phyloP scores from a whole-genome alignment of 1,140 invertebrate genomes.

The Drosophila ambigua region DNA sequence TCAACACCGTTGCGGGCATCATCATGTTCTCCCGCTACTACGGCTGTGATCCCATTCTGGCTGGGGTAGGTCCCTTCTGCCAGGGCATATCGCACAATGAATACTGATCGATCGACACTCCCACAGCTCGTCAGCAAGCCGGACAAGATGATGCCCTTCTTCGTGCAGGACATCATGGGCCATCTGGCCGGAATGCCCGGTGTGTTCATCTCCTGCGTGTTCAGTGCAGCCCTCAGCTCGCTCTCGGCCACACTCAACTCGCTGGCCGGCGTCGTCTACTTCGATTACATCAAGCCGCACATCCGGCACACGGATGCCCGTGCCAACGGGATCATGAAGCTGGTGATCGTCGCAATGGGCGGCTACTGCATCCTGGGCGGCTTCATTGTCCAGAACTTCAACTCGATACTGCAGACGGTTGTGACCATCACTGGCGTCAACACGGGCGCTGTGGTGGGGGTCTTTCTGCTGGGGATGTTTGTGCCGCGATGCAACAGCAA shows the following conservation, averaged over 20 bases:
- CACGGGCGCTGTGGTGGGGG: slow-evolving; percentile 88
- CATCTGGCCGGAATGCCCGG: slow-evolving; percentile 87
- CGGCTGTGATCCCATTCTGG: slow-evolving; percentile 89
- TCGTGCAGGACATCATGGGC: slow-evolving; percentile 87
- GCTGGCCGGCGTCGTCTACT: slow-evolving; percentile 90
- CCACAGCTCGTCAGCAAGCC: slow-evolving; percentile 81
- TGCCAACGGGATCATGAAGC: slow-evolving; percentile 87
- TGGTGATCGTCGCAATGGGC: slow-evolving; percentile 86
- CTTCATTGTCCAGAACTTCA: slow-evolving; percentile 87
- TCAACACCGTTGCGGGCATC: slow-evolving; percentile 88
- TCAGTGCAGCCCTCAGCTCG: slow-evolving; percentile 89
- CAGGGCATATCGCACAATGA: background rate
- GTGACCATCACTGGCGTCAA: slow-evolving; percentile 87
- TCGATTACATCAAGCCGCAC: slow-evolving; percentile 88
- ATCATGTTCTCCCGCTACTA: slow-evolving; percentile 90
- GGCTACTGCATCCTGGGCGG: slow-evolving; percentile 86
- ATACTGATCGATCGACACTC: background rate
- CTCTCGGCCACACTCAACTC: slow-evolving; percentile 90
- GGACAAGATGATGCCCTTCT: slow-evolving; percentile 86
- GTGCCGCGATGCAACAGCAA: slow-evolving; percentile 87
- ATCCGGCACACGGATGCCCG: slow-evolving; percentile 85
- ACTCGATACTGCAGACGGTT: slow-evolving; percentile 86
- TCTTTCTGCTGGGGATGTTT: slow-evolving; percentile 90
- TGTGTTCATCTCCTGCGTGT: slow-evolving; percentile 88
- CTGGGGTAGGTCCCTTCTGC: slow-evolving; percentile 84